Percentiles rank a stretch among this genome's conserved stretches.
These are phyloP conservation scores for Mercenaria mercenaria DNA, from an alignment of 1,140 invertebrate genomes.

Conservation along the genomic window DNA sequence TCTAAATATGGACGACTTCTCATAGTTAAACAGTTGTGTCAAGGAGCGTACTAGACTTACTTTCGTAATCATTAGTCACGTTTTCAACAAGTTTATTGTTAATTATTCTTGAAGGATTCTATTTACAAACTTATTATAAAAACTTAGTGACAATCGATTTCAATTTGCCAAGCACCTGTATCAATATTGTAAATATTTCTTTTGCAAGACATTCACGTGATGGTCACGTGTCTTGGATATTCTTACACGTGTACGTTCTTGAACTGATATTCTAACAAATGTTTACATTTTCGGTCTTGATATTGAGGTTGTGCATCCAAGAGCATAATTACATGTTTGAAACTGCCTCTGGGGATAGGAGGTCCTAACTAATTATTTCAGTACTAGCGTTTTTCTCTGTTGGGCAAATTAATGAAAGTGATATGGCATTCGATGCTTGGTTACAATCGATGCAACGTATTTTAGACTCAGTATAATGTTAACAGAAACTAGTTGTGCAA, in stretches of 20 bases:
- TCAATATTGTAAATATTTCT: conserved; percentile 22
- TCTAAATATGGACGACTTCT: too few relatives aligned
- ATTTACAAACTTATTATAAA: too few relatives aligned
- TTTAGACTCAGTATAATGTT: not conserved
- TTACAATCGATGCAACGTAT: not conserved
- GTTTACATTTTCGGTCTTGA: conserved; percentile 14
- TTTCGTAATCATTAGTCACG: too few relatives aligned
- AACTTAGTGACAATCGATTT: not conserved
- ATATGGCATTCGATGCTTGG: not conserved
- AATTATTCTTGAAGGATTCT: too few relatives aligned
- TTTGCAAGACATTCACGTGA: not conserved
- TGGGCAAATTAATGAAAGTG: conserved; percentile 33
- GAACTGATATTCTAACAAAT: not conserved
- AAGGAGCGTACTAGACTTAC: too few relatives aligned
- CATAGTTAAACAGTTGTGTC: too few relatives aligned
- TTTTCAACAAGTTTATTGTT: too few relatives aligned
- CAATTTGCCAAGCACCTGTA: conserved; percentile 39
- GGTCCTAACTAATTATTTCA: conserved; percentile 27
- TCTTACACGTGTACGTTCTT: not conserved
- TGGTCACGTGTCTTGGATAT: conserved; percentile 3
- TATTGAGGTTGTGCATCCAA: conserved; percentile 18
- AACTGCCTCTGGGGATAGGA: not conserved
- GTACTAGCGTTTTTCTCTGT: conserved; percentile 16
- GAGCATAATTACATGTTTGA: conserved; percentile 38
- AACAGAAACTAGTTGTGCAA: not conserved